Evolutionary conservation across 2,797 vertebrate species (phyloP).

Genomic region (Sebastes minor): DNA sequence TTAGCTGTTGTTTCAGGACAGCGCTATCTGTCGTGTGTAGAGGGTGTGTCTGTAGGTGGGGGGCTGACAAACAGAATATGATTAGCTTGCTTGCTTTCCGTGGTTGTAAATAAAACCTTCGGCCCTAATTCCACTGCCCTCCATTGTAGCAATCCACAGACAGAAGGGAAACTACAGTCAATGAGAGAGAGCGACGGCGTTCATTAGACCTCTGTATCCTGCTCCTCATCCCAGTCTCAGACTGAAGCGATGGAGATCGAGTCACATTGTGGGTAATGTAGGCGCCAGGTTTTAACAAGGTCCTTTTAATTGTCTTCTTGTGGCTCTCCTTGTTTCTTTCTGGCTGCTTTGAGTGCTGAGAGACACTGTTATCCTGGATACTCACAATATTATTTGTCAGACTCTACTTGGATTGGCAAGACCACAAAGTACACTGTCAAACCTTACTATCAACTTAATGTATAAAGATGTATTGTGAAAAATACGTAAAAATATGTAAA

Average conservation of each 20-base stretch:
- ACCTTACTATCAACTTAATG: no score
- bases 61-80: not conserved
- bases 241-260: not conserved
- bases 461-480: no score
- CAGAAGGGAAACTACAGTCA: not conserved
- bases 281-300: no score
- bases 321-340: no score
- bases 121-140: not conserved
- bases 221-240: not conserved
- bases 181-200: not conserved
- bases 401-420: no score
- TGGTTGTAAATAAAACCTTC: not conserved
- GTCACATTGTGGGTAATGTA: no score
- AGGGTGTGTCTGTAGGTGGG: not conserved
- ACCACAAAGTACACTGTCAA: no score
- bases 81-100: not conserved
- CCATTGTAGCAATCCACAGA: not conserved
- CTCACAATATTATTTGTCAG: no score
- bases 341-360: no score
- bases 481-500: no score
- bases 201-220: not conserved
- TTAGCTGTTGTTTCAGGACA: not conserved
- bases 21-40: not conserved
- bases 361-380: no score
- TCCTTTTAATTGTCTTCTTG: no score